Conservation (phyloP, 2,888 invertebrate species). For the Diaphora mendica region DNA sequence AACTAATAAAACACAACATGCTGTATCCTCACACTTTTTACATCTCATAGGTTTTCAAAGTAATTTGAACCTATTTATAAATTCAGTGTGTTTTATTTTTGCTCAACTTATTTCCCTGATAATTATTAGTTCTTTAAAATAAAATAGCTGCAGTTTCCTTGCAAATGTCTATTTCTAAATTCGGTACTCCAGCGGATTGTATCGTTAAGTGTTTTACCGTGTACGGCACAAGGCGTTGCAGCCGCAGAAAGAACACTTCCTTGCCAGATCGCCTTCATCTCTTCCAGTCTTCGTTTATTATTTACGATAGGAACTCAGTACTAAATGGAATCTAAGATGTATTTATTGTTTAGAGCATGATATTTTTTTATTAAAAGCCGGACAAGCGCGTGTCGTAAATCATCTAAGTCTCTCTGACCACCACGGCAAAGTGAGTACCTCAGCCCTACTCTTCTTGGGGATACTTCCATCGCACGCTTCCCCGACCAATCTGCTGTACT, state of each 20-base stretch:
- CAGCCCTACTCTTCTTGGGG: no score
- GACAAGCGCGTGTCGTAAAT: no score
- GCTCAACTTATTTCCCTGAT: neutral
- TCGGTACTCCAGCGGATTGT: slow-evolving; percentile 25
- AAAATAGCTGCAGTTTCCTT: slow-evolving; percentile 2
- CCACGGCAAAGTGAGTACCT: no score
- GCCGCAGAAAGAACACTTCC: slow-evolving; percentile 37
- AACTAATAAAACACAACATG: no score
- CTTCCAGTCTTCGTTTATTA: slow-evolving; percentile 18
- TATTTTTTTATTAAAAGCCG: no score
- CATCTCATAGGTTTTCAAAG: neutral
- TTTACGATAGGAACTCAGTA: slow-evolving; percentile 8
- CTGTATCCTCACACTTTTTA: neutral
- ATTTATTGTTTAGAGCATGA: neutral
- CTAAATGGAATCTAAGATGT: neutral
- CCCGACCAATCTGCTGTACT: no score
- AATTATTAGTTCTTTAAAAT: neutral
- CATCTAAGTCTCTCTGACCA: no score
- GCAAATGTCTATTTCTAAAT: slow-evolving; percentile 20
- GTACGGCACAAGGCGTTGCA: slow-evolving; percentile 38
- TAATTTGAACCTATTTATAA: neutral
- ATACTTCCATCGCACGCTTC: no score
- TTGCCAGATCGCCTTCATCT: slow-evolving; percentile 4
- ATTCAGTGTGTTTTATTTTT: neutral
- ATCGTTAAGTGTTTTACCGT: slow-evolving; percentile 46